Evolutionary conservation across 2,888 invertebrate genomes (phyloP).

Genomic region (Troides oblongomaculatus): DNA sequence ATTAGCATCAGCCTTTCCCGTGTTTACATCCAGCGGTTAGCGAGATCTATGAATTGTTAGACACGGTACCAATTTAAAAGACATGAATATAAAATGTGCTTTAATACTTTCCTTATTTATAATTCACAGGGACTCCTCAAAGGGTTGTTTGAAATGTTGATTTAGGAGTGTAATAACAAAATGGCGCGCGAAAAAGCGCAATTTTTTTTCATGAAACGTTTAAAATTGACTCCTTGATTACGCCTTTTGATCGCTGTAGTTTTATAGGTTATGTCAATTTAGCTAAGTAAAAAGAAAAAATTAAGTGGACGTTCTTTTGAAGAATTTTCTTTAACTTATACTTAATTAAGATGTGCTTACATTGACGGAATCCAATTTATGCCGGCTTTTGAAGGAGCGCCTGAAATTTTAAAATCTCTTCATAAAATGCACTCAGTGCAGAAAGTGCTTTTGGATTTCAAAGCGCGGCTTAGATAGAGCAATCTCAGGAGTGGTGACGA

Average conservation of each 20-base stretch:
- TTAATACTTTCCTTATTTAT: constrained; percentile 23
- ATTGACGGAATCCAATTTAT: constrained; percentile 29
- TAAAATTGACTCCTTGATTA: constrained; percentile 27
- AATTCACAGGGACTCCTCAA: constrained; percentile 18
- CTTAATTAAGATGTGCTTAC: constrained; percentile 25
- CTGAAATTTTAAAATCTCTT: constrained; percentile 37
- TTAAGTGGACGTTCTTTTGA: constrained; percentile 21
- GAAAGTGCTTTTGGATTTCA: constrained; percentile 38
- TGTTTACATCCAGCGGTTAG: constrained; percentile 40
- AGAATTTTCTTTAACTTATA: constrained; percentile 19
- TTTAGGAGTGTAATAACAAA: constrained; percentile 25
- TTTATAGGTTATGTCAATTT: constrained; percentile 23
- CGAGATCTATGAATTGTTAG: constrained; percentile 23
- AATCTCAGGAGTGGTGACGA: constrained; percentile 54
- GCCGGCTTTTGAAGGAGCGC: constrained; percentile 21
- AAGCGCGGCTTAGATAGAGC: constrained; percentile 53
- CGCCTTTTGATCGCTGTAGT: constrained; percentile 29
- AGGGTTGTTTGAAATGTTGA: constrained; percentile 26
- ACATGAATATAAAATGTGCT: constrained; percentile 21
- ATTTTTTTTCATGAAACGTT: constrained; percentile 14
- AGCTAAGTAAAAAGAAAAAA: constrained; percentile 19
- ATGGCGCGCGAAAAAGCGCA: constrained; percentile 8
- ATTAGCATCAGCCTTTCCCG: constrained; percentile 53
- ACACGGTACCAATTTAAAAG: constrained; percentile 17
- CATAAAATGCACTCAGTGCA: constrained; percentile 34